These are phyloP conservation scores for Podocnemis expansa DNA, from an alignment of 2,113 vertebrate species.

Conservation along the genomic window DNA sequence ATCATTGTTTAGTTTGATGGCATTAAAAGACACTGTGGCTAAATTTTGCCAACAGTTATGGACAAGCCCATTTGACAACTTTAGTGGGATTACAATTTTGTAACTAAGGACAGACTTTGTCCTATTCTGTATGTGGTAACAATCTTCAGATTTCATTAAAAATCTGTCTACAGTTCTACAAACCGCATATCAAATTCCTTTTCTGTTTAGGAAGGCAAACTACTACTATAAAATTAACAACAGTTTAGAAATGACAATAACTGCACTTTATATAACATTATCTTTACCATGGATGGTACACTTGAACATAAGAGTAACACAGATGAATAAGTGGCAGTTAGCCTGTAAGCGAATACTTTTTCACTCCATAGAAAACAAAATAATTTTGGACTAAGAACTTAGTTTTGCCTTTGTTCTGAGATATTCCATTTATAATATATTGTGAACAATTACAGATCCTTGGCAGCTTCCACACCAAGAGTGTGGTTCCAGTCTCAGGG, in stretches of 20 bases:
- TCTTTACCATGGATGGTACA: conserved; percentile 23
- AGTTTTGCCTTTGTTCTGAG: conserved; percentile 44
- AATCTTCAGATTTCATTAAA: not conserved
- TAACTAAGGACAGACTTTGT: fast-evolving
- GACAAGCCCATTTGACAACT: not conserved
- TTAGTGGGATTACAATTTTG: not conserved
- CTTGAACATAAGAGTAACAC: conserved; percentile 61
- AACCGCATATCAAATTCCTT: conserved; percentile 6
- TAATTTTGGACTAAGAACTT: conserved; percentile 58
- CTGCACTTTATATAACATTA: conserved; percentile 45
- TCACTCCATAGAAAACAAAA: conserved; percentile 57
- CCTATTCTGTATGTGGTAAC: not conserved
- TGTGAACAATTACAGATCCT: conserved; percentile 48
- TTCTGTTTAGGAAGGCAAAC: conserved; percentile 37
- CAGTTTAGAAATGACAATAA: conserved; percentile 50
- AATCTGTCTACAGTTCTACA: not conserved
- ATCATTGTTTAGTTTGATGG: not conserved
- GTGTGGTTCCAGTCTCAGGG: conserved; percentile 63
- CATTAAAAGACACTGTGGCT: not conserved
- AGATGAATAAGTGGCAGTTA: conserved; percentile 23
- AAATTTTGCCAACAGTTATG: not conserved
- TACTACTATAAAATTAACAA: conserved; percentile 57
- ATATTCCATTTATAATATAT: conserved; percentile 53
- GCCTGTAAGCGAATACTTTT: conserved; percentile 57
- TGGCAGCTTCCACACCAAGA: conserved; percentile 59